A percentile compares a stretch with the other conserved stretches of the same genome.
Evolutionary conservation across 1,140 invertebrate genomes (phyloP).

Genomic region (Zaprionus ornatus): DNA sequence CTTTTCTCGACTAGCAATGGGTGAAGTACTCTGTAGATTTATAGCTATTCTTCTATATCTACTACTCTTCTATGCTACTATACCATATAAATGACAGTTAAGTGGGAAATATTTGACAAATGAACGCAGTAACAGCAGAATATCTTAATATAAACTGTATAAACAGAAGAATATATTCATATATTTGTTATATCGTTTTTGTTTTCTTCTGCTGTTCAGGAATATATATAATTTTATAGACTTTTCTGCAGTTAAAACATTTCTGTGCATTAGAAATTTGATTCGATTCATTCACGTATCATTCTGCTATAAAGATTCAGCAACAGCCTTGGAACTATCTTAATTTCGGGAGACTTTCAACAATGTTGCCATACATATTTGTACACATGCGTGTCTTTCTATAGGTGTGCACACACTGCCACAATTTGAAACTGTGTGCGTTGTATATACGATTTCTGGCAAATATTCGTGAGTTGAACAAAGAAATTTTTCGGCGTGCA

Average conservation of each 20-base stretch:
- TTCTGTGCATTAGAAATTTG: not conserved
- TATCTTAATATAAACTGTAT: too few relatives aligned
- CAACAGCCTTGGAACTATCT: not conserved
- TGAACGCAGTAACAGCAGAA: too few relatives aligned
- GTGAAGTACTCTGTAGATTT: too few relatives aligned
- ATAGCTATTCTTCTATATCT: too few relatives aligned
- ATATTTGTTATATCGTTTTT: not conserved
- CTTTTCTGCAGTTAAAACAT: not conserved
- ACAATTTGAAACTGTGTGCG: not conserved
- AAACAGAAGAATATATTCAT: too few relatives aligned
- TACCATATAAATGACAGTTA: not conserved
- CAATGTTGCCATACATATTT: slow-evolving; percentile 32
- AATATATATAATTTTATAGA: not conserved
- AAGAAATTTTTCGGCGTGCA: slow-evolving; percentile 75
- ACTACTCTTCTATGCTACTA: too few relatives aligned
- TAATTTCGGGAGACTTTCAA: not conserved
- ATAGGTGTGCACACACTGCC: not conserved
- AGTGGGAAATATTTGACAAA: too few relatives aligned
- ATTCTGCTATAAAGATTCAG: not conserved
- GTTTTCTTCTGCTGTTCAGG: not conserved
- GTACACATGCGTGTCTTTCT: not conserved
- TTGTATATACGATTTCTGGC: slow-evolving; percentile 54
- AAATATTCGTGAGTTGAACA: slow-evolving; percentile 69
- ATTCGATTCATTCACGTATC: too few relatives aligned
- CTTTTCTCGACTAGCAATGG: not conserved